Evolutionary conservation across 2,888 invertebrate species (phyloP).

Genomic region (Tipula helvola): DNA sequence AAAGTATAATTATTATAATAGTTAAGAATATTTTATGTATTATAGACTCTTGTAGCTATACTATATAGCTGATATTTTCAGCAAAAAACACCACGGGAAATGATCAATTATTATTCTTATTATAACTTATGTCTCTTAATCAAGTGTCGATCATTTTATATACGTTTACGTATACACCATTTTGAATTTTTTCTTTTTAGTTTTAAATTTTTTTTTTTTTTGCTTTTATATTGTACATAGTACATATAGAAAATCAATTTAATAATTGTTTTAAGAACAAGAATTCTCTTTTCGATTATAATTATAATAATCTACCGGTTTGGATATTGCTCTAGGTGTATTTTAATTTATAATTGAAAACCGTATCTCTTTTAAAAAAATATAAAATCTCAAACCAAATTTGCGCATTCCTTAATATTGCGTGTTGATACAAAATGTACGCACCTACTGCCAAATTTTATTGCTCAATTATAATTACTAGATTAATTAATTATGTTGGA

Average conservation of each 20-base stretch:
- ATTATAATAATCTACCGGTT: neutral
- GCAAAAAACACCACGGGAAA: constrained; percentile 4
- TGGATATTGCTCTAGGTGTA: neutral
- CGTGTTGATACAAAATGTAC: too few relatives aligned
- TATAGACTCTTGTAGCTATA: neutral
- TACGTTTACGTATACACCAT: neutral
- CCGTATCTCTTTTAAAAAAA: neutral
- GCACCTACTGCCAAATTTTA: too few relatives aligned
- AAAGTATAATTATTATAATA: constrained; percentile 5
- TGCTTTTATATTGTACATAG: neutral
- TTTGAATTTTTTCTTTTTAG: neutral
- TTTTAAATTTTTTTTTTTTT: neutral
- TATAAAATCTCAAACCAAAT: neutral
- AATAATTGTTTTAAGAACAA: neutral
- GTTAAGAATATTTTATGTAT: neutral
- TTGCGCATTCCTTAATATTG: too few relatives aligned
- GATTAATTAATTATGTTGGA: neutral
- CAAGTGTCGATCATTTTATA: constrained; percentile 10
- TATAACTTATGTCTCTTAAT: constrained; percentile 6
- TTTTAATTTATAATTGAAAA: neutral
- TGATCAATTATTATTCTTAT: constrained; percentile 9
- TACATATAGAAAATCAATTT: neutral
- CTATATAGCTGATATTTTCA: neutral
- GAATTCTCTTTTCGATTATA: neutral
- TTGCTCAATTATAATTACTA: too few relatives aligned